phyloP scores from a whole-genome alignment of 2,113 vertebrate species.

The Cyphomyrus discorhynchus region DNA sequence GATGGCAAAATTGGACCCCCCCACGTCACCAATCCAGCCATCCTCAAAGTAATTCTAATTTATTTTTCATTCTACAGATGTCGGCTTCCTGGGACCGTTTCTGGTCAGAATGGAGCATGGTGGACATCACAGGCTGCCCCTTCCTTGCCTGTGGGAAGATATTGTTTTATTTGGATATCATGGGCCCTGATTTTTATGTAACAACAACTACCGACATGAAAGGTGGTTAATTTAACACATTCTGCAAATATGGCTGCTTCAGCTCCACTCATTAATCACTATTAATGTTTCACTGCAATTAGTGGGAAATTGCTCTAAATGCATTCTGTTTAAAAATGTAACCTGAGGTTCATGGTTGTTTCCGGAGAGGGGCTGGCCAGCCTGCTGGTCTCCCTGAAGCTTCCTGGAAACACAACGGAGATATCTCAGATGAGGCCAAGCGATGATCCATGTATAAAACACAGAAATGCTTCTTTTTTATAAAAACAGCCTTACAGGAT shows the following conservation, averaged over 20 bases:
- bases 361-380: neutral
- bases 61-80: constrained; percentile 40
- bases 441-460: neutral
- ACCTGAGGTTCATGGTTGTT: neutral
- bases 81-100: constrained; percentile 40
- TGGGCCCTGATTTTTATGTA: neutral
- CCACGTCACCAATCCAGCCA: neutral
- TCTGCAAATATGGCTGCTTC: neutral
- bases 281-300: neutral
- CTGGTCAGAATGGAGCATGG: constrained; percentile 23
- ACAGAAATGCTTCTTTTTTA: neutral
- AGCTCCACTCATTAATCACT: neutral
- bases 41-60: constrained; percentile 28
- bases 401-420: neutral
- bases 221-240: neutral
- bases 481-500: neutral
- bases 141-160: neutral
- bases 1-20: neutral
- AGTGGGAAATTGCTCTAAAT: neutral
- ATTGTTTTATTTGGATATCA: neutral
- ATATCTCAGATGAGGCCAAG: neutral
- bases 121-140: neutral
- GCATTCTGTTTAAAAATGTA: neutral
- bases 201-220: neutral
- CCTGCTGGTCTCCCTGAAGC: neutral